Percentiles rank a stretch among this genome's conserved stretches.
phyloP scores from a whole-genome alignment of 2,797 vertebrate genomes.

The Cryptoblepharus egeriae region DNA sequence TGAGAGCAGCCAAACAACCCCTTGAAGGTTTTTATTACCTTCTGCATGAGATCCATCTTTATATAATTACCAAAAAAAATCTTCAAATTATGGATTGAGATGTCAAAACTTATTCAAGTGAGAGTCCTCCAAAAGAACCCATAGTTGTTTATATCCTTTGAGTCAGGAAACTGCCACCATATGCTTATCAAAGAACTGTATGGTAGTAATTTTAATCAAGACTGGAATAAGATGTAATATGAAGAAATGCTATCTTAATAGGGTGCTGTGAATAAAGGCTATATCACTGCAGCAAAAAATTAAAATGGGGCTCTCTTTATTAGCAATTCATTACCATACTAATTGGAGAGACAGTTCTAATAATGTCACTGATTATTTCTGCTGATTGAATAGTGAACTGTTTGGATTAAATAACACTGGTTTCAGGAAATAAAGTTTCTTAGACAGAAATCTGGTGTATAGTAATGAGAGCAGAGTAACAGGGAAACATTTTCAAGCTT shows the following conservation, averaged over 20 bases:
- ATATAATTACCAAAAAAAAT: neutral
- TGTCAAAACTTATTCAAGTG: conserved; percentile 23
- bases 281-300: conserved; percentile 28
- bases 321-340: conserved; percentile 25
- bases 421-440: conserved; percentile 29
- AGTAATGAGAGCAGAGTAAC: conserved; percentile 10
- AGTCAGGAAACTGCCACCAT: conserved; percentile 19
- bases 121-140: neutral
- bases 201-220: conserved; percentile 53
- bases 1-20: conserved; percentile 25
- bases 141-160: conserved; percentile 40
- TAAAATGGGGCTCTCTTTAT: conserved; percentile 32
- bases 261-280: conserved; percentile 27
- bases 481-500: conserved; percentile 40
- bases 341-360: conserved; percentile 34
- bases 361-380: conserved; percentile 13
- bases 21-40: neutral
- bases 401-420: rapidly evolving
- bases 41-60: conserved; percentile 29
- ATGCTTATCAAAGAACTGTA: conserved; percentile 44
- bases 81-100: neutral
- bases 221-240: conserved; percentile 29
- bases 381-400: conserved; percentile 23
- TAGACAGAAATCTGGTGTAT: conserved; percentile 33
- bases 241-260: conserved; percentile 20